These are phyloP conservation scores for Tiphia femorata DNA, from an alignment of 2,888 invertebrate species.

Conservation along the genomic window DNA sequence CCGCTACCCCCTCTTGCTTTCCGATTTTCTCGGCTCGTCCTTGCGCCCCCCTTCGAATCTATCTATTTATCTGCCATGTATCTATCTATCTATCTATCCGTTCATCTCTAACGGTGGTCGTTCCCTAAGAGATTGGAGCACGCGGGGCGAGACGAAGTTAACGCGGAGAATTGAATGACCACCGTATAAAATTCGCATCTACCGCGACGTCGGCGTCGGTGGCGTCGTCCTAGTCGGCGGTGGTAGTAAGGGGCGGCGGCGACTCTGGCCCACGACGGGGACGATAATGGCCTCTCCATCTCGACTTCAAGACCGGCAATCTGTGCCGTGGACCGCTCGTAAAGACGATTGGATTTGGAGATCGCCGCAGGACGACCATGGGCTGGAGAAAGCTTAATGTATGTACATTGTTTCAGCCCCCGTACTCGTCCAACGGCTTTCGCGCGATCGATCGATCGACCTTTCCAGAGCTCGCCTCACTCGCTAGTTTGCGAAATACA, in stretches of 20 bases:
- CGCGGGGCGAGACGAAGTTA: conserved; percentile 7
- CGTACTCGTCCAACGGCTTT: too few relatives aligned
- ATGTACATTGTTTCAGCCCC: conserved; percentile 22
- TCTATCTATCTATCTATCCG: conserved; percentile 33
- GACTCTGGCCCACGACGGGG: neutral
- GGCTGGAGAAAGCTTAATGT: conserved; percentile 14
- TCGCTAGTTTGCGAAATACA: too few relatives aligned
- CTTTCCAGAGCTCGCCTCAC: too few relatives aligned
- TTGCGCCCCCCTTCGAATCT: conserved; percentile 22
- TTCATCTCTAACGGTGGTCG: conserved; percentile 9
- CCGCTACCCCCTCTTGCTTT: conserved; percentile 3
- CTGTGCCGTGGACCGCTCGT: conserved; percentile 20
- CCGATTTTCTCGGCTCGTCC: conserved; percentile 20
- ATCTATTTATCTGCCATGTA: conserved; percentile 32
- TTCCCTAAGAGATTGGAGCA: conserved; percentile 25
- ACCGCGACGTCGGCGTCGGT: too few relatives aligned
- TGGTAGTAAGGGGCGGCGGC: too few relatives aligned
- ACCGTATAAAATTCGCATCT: conserved; percentile 39
- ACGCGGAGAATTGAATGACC: conserved; percentile 36
- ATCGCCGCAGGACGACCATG: conserved; percentile 3
- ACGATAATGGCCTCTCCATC: conserved; percentile 27
- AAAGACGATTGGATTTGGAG: conserved; percentile 32
- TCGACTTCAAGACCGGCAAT: conserved; percentile 22
- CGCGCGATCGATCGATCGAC: too few relatives aligned
- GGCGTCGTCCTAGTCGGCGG: too few relatives aligned